Evolutionary conservation across 2,113 vertebrate genomes (phyloP).

Genomic region (Xenopus laevis): DNA sequence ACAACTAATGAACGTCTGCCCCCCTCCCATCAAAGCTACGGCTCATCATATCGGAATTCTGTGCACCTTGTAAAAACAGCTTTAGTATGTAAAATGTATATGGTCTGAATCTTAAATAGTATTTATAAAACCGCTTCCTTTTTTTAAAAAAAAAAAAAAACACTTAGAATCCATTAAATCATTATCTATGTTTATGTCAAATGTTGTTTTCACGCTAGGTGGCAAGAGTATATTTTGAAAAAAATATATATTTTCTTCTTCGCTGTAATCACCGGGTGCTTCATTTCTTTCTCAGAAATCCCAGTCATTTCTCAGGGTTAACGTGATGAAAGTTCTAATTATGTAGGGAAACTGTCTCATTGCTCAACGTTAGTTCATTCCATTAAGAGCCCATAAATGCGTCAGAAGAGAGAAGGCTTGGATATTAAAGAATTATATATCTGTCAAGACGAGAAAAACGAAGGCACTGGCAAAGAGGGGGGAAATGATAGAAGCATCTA

Average conservation of each 20-base stretch:
- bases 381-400: slow-evolving; percentile 26
- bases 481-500: slow-evolving; percentile 54
- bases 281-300: slow-evolving; percentile 22
- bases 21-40: background rate
- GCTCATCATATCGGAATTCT: background rate
- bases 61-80: slow-evolving; percentile 18
- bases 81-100: slow-evolving; percentile 14
- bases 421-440: slow-evolving; percentile 31
- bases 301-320: slow-evolving; percentile 26
- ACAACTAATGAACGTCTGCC: background rate
- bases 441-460: slow-evolving; percentile 41
- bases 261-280: slow-evolving; percentile 23
- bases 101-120: background rate
- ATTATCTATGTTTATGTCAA: slow-evolving; percentile 42
- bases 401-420: rapidly evolving
- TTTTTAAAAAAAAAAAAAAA: too few relatives aligned
- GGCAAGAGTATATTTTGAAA: slow-evolving; percentile 24
- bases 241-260: slow-evolving; percentile 16
- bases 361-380: background rate
- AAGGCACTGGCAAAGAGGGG: slow-evolving; percentile 1
- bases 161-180: slow-evolving; percentile 39
- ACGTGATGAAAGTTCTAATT: slow-evolving; percentile 13
- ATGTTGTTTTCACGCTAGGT: slow-evolving; percentile 20
- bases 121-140: background rate
- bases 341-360: slow-evolving; percentile 19